A percentile compares a stretch with the other conserved stretches of the same genome.
Conservation (phyloP, 2,888 invertebrate species). For the Cryptops parisi region DNA sequence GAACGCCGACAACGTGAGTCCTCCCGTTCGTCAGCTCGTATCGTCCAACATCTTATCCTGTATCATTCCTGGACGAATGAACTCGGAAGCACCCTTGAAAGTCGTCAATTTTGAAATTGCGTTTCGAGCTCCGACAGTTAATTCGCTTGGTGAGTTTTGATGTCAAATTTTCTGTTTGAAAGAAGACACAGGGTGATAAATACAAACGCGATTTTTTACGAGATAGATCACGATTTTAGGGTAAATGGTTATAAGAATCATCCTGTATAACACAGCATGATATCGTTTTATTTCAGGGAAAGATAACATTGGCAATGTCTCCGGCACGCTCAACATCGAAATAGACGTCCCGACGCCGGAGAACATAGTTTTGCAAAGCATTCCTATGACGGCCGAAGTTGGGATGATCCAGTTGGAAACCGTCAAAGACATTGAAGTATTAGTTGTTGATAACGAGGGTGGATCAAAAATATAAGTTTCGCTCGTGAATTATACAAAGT, state of each 20-base stretch:
- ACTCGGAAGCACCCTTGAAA: not conserved
- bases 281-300: not conserved
- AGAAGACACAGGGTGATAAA: too few relatives aligned
- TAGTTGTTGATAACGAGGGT: not conserved
- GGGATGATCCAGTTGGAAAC: conserved; percentile 8
- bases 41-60: conserved; percentile 4
- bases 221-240: too few relatives aligned
- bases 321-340: not conserved
- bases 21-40: not conserved
- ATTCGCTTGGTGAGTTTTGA: not conserved
- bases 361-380: not conserved
- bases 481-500: too few relatives aligned
- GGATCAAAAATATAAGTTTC: not conserved
- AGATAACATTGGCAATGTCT: not conserved
- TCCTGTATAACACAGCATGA: not conserved
- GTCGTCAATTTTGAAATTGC: conserved; percentile 2
- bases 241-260: too few relatives aligned
- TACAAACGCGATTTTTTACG: too few relatives aligned
- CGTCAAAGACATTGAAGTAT: conserved; percentile 8
- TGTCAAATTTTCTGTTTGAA: too few relatives aligned
- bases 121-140: conserved; percentile 2
- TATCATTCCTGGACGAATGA: conserved; percentile 4
- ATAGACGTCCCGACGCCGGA: not conserved
- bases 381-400: conserved; percentile 6
- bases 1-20: conserved; percentile 2